Base-by-base conservation (phyloP, 1,140 invertebrate species). In the Eumaeus atala region DNA sequence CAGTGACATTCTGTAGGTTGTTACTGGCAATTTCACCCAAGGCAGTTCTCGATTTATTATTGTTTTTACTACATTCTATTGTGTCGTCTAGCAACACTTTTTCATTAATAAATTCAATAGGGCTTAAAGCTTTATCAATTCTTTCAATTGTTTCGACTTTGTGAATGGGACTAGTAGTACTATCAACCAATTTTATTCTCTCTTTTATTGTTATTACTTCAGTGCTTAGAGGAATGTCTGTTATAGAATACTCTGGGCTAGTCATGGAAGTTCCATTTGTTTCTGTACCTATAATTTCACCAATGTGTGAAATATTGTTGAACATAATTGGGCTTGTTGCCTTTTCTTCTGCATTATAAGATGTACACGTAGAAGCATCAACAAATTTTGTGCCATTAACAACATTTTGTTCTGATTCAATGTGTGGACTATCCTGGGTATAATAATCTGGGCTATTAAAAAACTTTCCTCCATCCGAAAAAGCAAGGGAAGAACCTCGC, bases 381-480 rank as follows among this genome's bases (percentile, higher is more conserved):
- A 64, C 52, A 28, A 56, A 56, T 50, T 37, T 58, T 33, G 49
- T 57, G 16, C 44, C 40, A 51, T 62, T 66, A 21, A 51, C 56
- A 47, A 44, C 58, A 42, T 57, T 61, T 49, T 33, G 16, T 34
- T 53, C 50, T 44, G 18, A 54, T 48, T 52, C 53, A 9, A 61
- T 17, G 44, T 44, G 40, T 14, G 66, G 62, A 51, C 54, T 70
- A 16, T 72, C 59, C 50, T 59, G 60, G 21, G 35, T 60, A 33
- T 56, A 70, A 56, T 78, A 74, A 34, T 74, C 76, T 28, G 77
- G 79, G 56, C 76, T 80, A 54, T 71, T 67, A 6, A 75, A 61
- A 56, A 68, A 76, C 61, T 81, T 83, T 21, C 81, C 77, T 18
- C 63, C 69, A 59, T 84, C 79, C 18, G 77, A 86, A 61, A 62